These are phyloP conservation scores for Triplophysa bombifrons DNA, from an alignment of 2,797 vertebrate genomes.

Conservation along the genomic window DNA sequence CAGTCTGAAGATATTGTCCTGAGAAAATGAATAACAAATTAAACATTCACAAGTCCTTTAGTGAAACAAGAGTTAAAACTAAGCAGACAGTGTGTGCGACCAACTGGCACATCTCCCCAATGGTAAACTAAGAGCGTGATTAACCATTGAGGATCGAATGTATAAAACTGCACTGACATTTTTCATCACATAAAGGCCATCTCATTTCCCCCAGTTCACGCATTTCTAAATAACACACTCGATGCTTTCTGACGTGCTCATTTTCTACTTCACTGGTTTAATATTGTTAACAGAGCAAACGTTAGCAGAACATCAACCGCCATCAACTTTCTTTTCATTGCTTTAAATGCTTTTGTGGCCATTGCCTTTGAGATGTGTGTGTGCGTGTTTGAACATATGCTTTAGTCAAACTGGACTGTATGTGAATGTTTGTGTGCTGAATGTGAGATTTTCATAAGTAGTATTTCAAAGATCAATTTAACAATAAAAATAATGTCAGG, in stretches of 20 bases:
- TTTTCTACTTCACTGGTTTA: slow-evolving; percentile 56
- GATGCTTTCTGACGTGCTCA: slow-evolving; percentile 31
- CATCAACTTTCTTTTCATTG: slow-evolving; percentile 43
- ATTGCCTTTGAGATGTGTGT: slow-evolving; percentile 26
- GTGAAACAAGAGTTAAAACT: not conserved
- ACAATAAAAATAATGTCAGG: too few species aligned
- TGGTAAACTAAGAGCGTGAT: not conserved
- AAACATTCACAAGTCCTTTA: not conserved
- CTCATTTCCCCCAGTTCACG: slow-evolving; percentile 56
- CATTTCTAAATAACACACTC: slow-evolving; percentile 43
- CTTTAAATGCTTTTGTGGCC: slow-evolving; percentile 36
- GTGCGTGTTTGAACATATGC: too few species aligned
- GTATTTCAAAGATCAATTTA: too few species aligned
- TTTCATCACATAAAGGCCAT: slow-evolving; percentile 53
- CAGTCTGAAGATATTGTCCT: slow-evolving; percentile 94
- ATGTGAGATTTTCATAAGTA: too few species aligned
- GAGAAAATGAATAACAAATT: slow-evolving; percentile 35
- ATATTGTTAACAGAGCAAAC: slow-evolving; percentile 61
- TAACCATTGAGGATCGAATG: slow-evolving; percentile 62
- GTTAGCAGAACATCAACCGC: slow-evolving; percentile 36
- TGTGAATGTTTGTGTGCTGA: too few species aligned
- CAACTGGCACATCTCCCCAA: not conserved
- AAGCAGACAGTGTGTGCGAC: not conserved
- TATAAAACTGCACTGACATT: slow-evolving; percentile 66
- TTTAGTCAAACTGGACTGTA: too few species aligned